Conservation (phyloP, 2,113 vertebrate species). For the Hemibagrus wyckioides region DNA sequence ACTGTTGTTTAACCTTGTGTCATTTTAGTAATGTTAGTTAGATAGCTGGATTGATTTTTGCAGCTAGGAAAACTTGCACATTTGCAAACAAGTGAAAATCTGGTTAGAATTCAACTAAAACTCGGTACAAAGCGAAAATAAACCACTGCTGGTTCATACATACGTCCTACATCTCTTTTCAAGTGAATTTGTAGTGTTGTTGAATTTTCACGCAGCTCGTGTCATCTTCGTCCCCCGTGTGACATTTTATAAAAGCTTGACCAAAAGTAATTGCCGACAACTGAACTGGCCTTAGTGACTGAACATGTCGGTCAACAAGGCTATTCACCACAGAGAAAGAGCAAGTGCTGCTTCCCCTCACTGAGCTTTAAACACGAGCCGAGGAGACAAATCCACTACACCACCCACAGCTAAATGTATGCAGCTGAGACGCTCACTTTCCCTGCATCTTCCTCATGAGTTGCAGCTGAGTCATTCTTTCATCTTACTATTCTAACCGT, state of each 20-base stretch:
- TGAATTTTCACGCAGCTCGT: background rate
- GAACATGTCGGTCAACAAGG: background rate
- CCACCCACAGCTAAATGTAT: background rate
- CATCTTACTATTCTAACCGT: background rate
- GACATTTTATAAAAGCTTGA: background rate
- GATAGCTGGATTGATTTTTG: background rate
- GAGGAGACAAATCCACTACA: background rate
- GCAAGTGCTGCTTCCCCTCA: background rate
- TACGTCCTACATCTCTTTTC: background rate
- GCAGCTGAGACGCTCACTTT: background rate
- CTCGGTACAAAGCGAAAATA: background rate
- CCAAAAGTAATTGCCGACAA: background rate
- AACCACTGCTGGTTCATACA: background rate
- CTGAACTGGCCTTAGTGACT: background rate
- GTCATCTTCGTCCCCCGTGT: background rate
- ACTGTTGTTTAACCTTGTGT: background rate
- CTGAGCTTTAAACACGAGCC: background rate
- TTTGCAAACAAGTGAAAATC: no score
- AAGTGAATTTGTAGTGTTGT: background rate
- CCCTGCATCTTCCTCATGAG: background rate
- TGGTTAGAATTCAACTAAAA: background rate
- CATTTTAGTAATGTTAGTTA: background rate
- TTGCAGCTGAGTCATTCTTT: constrained; percentile 20
- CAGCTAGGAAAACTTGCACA: no score
- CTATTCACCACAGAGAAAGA: background rate